phyloP scores from a whole-genome alignment of 2,888 invertebrate species.

The Ormyrus labotus region DNA sequence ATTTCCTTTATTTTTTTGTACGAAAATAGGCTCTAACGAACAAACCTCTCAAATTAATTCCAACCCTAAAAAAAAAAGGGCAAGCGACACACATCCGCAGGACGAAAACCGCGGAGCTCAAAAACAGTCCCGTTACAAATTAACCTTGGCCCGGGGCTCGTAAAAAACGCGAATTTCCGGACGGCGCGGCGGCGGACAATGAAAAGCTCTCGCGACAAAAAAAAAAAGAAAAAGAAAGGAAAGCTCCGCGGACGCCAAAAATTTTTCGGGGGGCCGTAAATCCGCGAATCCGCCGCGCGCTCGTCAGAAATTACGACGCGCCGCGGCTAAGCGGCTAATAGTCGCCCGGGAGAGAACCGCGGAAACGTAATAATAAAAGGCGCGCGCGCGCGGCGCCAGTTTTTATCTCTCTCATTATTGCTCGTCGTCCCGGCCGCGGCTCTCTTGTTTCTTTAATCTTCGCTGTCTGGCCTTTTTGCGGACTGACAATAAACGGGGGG shows the following conservation, averaged over 20 bases:
- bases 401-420: conserved; percentile 30
- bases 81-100: too few species aligned
- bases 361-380: conserved; percentile 68
- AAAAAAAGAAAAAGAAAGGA: background rate
- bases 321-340: conserved; percentile 63
- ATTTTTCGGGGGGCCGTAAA: conserved; percentile 19
- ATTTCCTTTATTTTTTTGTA: too few species aligned
- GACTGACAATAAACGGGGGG: too few species aligned
- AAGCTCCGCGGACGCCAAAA: conserved; percentile 4
- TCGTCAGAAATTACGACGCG: conserved; percentile 50
- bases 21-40: too few species aligned
- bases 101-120: background rate
- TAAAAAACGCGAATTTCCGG: conserved; percentile 23
- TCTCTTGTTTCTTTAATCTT: too few species aligned
- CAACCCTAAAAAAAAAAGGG: too few species aligned
- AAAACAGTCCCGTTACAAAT: background rate
- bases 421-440: background rate
- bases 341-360: conserved; percentile 65
- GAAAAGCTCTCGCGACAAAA: conserved; percentile 1
- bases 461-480: too few species aligned
- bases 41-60: too few species aligned
- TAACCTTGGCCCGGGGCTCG: background rate
- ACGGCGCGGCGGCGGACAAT: background rate
- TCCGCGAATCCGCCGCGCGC: conserved; percentile 15
- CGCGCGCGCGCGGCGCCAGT: conserved; percentile 55